A percentile compares a stretch with the other conserved stretches of the same genome.
phyloP scores from a whole-genome alignment of 2,113 vertebrate species.

The Poicephalus gulielmi region DNA sequence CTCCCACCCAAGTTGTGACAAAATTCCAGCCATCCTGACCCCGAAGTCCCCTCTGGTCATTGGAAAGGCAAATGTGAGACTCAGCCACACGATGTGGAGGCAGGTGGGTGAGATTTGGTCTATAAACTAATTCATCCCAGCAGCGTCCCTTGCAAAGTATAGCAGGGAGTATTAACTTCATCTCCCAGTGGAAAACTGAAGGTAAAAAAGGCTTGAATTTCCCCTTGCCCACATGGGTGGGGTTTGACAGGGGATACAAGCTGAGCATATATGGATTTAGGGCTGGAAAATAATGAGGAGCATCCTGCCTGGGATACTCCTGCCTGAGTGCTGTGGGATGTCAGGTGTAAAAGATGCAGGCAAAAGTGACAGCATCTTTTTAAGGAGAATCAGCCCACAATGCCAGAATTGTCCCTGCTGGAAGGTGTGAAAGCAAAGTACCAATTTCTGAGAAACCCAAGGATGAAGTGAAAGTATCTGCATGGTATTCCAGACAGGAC shows the following conservation, averaged over 20 bases:
- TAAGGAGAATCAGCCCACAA: neutral
- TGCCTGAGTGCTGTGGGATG: neutral
- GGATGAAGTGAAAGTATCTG: neutral
- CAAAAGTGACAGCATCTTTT: neutral
- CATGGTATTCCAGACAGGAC: neutral
- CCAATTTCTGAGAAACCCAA: neutral
- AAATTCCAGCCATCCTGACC: neutral
- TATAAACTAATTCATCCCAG: neutral
- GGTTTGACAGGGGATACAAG: rapidly evolving
- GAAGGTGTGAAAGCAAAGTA: neutral
- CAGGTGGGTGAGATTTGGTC: neutral
- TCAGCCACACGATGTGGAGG: rapidly evolving
- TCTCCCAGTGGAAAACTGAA: neutral
- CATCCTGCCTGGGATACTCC: neutral
- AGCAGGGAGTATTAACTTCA: neutral
- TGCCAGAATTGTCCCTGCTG: neutral
- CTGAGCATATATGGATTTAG: neutral
- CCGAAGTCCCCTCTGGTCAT: neutral
- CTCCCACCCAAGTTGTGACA: neutral
- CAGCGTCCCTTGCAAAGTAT: neutral
- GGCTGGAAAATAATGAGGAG: neutral
- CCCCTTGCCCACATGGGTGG: rapidly evolving
- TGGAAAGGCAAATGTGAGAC: neutral
- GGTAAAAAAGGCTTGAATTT: neutral
- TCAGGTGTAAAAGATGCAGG: neutral